These are phyloP conservation scores for Phocides pigmalion DNA, from an alignment of 1,140 invertebrate species.

Conservation along the genomic window DNA sequence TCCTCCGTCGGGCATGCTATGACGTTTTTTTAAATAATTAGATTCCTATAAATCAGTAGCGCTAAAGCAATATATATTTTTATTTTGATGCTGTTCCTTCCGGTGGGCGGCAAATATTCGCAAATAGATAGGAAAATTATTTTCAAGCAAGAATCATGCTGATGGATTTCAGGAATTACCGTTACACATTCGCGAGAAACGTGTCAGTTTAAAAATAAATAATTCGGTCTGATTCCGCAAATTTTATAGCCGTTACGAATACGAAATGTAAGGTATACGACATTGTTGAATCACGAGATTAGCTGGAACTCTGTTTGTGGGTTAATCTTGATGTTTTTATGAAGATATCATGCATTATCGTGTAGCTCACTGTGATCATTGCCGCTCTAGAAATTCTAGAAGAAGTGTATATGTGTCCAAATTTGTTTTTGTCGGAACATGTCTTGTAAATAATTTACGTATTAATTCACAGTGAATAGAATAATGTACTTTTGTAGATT, in stretches of 20 bases:
- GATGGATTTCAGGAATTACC: constrained; percentile 13
- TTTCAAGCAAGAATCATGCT: constrained; percentile 16
- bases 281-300: constrained; percentile 9
- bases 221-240: constrained; percentile 20
- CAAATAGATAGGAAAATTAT: constrained; percentile 13
- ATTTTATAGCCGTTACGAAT: background rate
- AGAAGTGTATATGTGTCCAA: too few species aligned
- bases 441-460: too few species aligned
- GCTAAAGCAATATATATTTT: background rate
- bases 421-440: too few species aligned
- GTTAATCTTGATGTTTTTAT: background rate
- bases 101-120: background rate
- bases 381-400: too few species aligned
- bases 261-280: too few species aligned
- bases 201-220: constrained; percentile 28
- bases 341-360: too few species aligned
- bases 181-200: constrained; percentile 22
- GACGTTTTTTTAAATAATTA: too few species aligned
- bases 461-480: too few species aligned
- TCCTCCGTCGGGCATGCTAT: too few species aligned
- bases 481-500: too few species aligned
- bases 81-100: background rate
- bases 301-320: background rate
- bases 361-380: too few species aligned
- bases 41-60: too few species aligned